Evolutionary conservation across 2,797 vertebrate genomes (phyloP).

Genomic region (Spea hammondii): DNA sequence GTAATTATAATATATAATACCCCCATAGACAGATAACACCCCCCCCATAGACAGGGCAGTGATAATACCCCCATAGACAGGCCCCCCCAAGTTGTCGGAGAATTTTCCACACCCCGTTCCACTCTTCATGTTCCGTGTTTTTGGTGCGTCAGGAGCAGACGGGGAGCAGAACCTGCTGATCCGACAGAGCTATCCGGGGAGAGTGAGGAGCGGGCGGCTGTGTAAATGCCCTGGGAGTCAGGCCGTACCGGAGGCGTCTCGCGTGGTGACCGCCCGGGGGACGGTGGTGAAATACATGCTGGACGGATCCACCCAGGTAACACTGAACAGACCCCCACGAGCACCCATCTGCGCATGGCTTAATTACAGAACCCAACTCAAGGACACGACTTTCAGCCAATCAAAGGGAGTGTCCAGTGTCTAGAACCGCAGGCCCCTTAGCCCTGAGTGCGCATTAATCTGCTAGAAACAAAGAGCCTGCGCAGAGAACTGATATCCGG

Average conservation of each 20-base stretch:
- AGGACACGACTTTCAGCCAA: too few species aligned
- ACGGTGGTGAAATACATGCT: constrained; percentile 80
- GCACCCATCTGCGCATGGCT: too few species aligned
- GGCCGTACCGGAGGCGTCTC: constrained; percentile 70
- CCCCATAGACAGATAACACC: neutral
- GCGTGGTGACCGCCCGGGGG: constrained; percentile 79
- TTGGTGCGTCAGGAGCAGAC: neutral
- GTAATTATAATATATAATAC: neutral
- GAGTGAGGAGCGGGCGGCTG: constrained; percentile 58
- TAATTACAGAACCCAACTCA: too few species aligned
- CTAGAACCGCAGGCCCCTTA: too few species aligned
- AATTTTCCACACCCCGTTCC: neutral
- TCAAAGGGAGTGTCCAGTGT: too few species aligned
- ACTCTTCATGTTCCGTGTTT: too few species aligned
- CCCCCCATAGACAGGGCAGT: neutral
- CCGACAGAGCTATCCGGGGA: constrained; percentile 78
- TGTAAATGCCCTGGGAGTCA: constrained; percentile 50
- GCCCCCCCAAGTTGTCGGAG: too few species aligned
- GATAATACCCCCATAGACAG: neutral
- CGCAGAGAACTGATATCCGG: too few species aligned
- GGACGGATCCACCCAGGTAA: constrained; percentile 84
- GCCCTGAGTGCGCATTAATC: too few species aligned
- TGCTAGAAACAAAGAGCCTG: too few species aligned
- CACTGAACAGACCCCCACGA: neutral
- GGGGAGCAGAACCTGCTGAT: constrained; percentile 67